phyloP scores from a whole-genome alignment of 2,113 vertebrate genomes.

The Rhinogobius similis region DNA sequence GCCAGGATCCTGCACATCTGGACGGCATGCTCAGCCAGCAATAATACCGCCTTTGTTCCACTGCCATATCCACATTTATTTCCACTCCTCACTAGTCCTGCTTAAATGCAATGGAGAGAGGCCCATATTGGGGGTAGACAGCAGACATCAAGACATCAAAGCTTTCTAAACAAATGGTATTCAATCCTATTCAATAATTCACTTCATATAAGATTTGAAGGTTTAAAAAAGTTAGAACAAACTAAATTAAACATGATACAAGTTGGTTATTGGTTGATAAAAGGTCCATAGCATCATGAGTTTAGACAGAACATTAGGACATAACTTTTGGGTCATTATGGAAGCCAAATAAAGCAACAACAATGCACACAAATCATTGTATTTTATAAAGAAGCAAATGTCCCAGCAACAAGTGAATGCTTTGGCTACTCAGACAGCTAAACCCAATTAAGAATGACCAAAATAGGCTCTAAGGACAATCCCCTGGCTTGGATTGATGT shows the following conservation, averaged over 20 bases:
- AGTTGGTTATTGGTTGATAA: not conserved
- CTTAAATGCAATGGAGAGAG: slow-evolving; percentile 40
- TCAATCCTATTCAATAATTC: too few species aligned
- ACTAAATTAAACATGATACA: not conserved
- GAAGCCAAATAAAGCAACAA: not conserved
- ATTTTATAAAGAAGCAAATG: not conserved
- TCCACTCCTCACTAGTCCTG: slow-evolving; percentile 66
- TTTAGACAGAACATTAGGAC: not conserved
- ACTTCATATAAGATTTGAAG: not conserved
- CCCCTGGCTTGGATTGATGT: not conserved
- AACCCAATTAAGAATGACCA: not conserved
- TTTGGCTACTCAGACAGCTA: not conserved
- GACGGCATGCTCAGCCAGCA: slow-evolving; percentile 81
- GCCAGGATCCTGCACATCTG: slow-evolving; percentile 81
- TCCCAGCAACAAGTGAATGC: slow-evolving; percentile 10
- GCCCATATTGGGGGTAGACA: slow-evolving; percentile 40
- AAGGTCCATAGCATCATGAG: not conserved
- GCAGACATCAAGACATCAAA: slow-evolving; percentile 32
- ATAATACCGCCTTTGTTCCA: slow-evolving; percentile 82
- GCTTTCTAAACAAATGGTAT: slow-evolving; percentile 48
- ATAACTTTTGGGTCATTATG: not conserved
- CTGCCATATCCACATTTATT: slow-evolving; percentile 63
- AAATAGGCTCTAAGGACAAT: not conserved
- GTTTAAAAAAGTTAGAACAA: not conserved
- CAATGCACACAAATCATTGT: not conserved